Conservation (phyloP, 2,888 invertebrate species). For the Scaptomyza caliginosa region DNA sequence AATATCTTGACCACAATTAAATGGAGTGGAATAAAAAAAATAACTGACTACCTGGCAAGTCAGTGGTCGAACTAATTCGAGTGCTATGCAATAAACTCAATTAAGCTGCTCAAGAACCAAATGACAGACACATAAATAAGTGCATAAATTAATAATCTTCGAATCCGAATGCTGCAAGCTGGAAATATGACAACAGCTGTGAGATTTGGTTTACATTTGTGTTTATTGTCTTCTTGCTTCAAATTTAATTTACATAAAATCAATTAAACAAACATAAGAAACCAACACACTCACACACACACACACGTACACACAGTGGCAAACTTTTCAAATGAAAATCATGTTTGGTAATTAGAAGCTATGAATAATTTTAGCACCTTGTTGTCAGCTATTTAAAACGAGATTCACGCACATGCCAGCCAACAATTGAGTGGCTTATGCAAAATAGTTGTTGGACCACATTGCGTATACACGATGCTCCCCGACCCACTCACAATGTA, state of each 20-base stretch:
- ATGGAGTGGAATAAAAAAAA: not conserved
- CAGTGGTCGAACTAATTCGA: not conserved
- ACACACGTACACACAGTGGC: constrained; percentile 10
- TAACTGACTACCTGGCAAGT: not conserved
- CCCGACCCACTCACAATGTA: not conserved
- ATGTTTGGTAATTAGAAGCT: constrained; percentile 78
- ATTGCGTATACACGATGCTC: constrained; percentile 61
- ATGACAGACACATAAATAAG: constrained; percentile 46
- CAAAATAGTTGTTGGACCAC: constrained; percentile 62
- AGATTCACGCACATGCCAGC: constrained; percentile 35
- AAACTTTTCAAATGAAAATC: constrained; percentile 71
- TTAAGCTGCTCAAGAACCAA: constrained; percentile 36
- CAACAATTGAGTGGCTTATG: constrained; percentile 68
- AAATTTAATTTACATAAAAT: constrained; percentile 76
- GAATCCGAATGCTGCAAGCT: constrained; percentile 20
- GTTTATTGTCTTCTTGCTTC: constrained; percentile 29
- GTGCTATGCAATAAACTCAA: constrained; percentile 33
- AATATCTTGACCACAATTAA: constrained; percentile 15
- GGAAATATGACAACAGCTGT: constrained; percentile 27
- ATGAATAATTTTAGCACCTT: constrained; percentile 81
- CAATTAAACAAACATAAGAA: constrained; percentile 65
- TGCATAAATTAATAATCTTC: constrained; percentile 67
- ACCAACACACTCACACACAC: constrained; percentile 21
- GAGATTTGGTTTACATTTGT: constrained; percentile 10
- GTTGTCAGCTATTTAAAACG: constrained; percentile 61